phyloP scores from a whole-genome alignment of 2,888 invertebrate species.

The Cryptops parisi region DNA sequence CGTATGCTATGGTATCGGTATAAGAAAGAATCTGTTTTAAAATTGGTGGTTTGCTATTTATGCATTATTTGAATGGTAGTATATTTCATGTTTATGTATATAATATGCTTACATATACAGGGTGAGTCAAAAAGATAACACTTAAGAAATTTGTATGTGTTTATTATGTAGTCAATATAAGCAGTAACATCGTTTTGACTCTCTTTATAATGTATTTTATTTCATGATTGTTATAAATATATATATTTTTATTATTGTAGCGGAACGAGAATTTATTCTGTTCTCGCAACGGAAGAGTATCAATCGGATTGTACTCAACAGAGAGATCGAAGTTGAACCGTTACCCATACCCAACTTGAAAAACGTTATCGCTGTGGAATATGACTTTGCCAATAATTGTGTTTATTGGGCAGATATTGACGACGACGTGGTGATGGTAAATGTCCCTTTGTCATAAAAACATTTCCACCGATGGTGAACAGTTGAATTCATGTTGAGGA shows the following conservation, averaged over 20 bases:
- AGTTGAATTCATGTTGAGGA: neutral
- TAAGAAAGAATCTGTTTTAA: no score
- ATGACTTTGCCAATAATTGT: conserved; percentile 67
- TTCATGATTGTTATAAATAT: neutral
- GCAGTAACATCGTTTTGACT: no score
- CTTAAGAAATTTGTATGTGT: no score
- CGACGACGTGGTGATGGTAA: conserved; percentile 52
- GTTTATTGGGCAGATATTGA: conserved; percentile 80
- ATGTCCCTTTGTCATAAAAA: neutral
- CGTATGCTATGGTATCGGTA: no score
- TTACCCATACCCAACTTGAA: conserved; percentile 54
- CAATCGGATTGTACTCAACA: conserved; percentile 47
- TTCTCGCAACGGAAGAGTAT: conserved; percentile 64
- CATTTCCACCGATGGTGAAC: neutral
- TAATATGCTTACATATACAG: no score
- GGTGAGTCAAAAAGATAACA: no score
- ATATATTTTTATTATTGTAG: conserved; percentile 20
- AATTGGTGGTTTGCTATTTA: no score
- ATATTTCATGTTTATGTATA: no score
- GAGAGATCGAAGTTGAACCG: conserved; percentile 19
- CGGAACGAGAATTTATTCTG: conserved; percentile 55
- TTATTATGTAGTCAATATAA: no score
- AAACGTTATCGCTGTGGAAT: conserved; percentile 75
- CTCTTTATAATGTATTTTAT: no score
- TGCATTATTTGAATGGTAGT: no score